Evolutionary conservation across 1,140 invertebrate genomes (phyloP), one percentile per base, ranked within the genome.

Genomic region (Diplogasteroides magnus): DNA sequence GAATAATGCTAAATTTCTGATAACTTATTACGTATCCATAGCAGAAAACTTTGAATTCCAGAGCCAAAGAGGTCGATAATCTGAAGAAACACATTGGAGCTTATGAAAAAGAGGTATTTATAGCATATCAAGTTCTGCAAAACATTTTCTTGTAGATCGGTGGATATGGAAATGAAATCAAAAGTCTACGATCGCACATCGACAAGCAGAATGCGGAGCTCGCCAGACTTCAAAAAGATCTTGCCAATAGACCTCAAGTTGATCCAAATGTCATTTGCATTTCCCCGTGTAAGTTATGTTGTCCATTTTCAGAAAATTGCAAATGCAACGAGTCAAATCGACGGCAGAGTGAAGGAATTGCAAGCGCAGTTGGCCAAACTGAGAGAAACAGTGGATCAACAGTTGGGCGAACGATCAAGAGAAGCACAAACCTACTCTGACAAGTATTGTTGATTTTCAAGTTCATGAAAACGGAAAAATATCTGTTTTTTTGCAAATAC

Each of bases 311-410:
- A 48, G 37, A 48, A 48, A 48, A 48, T 48, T 11, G 37, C 37
- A 6, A 48, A 48, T 48, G 37, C 37, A 6, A 48, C 37, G 6
- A 11, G 6, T 6, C 37, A 48, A 48, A 48, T 48, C 37, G 37
- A 48, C 37, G 37, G 37, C 6, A 6, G 37, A 48, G 37, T 48
- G 37, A 48, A 48, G 37, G 37, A 48, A 48, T 19, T 48, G 19
- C 37, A 48, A 48, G 37, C 6, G 37, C 37, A 48, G 19, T 19
- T 48, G 11, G 6, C 60, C 65, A 25, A 19, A 19, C 23, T 28
- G 57, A 67, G 26, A 67, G 6, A 37, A 28, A 14, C 25, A 69
- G 25, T 55, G 57, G 29, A 69, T n/a, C 13, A 57, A 27, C 27
- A 75, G 14, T 73, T 60, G 32, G 25, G 37, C 6, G 37, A 48